phyloP scores from a whole-genome alignment of 2,113 vertebrate genomes.

The Mixornis gularis region DNA sequence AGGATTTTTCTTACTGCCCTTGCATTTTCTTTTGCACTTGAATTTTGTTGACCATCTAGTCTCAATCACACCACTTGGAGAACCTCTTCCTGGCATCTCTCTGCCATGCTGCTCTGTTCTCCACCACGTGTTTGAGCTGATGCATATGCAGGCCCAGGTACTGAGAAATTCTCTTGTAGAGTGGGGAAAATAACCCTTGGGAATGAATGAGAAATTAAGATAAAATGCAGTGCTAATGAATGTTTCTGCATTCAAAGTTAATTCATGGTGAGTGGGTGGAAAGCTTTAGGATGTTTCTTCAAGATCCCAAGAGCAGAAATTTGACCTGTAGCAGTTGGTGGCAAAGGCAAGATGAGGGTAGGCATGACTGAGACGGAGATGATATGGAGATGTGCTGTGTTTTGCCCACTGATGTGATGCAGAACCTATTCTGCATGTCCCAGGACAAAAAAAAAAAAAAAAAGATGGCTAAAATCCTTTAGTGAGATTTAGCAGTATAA shows the following conservation, averaged over 20 bases:
- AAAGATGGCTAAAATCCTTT: not conserved
- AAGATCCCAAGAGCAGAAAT: not conserved
- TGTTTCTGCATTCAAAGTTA: not conserved
- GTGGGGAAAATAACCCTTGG: not conserved
- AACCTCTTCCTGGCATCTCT: not conserved
- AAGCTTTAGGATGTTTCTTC: slow-evolving; percentile 1
- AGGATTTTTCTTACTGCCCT: not conserved
- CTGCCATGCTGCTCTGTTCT: not conserved
- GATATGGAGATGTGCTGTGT: not conserved
- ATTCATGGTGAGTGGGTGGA: not conserved
- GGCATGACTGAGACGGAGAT: not conserved
- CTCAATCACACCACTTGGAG: not conserved
- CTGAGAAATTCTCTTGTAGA: not conserved
- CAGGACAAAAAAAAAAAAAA: not conserved
- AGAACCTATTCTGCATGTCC: not conserved
- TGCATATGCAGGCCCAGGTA: not conserved
- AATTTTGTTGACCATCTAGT: not conserved
- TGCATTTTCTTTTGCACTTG: not conserved
- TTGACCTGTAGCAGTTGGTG: not conserved
- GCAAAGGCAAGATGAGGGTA: not conserved
- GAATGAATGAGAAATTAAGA: not conserved
- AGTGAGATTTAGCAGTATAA: not conserved
- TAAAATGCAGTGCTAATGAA: not conserved
- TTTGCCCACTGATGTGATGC: not conserved
- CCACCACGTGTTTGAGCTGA: not conserved